Evolutionary conservation across 2,113 vertebrate species (phyloP), one percentile per base, ranked within the genome.

Genomic region (Cyrtonyx montezumae): DNA sequence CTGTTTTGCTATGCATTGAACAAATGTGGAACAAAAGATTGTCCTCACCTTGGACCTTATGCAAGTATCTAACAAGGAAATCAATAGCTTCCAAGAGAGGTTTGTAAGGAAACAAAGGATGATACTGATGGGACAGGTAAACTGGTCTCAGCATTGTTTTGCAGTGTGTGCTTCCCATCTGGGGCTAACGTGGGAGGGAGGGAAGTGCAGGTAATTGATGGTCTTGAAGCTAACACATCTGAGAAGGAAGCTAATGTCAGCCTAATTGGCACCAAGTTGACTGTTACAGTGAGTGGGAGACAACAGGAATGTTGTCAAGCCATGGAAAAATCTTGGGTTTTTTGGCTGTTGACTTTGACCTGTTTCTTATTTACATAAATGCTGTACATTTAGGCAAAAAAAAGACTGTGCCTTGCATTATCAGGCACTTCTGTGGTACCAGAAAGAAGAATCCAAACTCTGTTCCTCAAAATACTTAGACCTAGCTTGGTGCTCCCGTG

Each of bases 71-170:
- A 84, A 53, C 16, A 3, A 20, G 5, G 2, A 69, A 89, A 87
- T 91, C 70, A 34, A 40, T 91, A 74, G 22, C 58, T 95, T 91
- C 89, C 62, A 58, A 37, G 22, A 58, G 62, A 40, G 56, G 65
- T 22, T 30, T 92, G 28, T 56, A 59, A 53, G 53, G 62, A 87
- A 77, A 81, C 70, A 76, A 79, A 84, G 62, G 78, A 25, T 84
- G 74, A 81, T 84, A n/a, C 53, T 87, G 90, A 94, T 92, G 37
- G 88, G 77, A 9, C 42, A 68, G 86, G 86, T 86, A 86, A 91
- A 73, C 37, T 12, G 37, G 5, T 40, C 34, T 63, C 37, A 40
- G 61, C 36, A 28, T 18, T 40, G 36, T 37, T 62, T 69, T 88
- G 61, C 68, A 80, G 59, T 28, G 40, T 37, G 43, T 61, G 80